phyloP scores from a whole-genome alignment of 64 coral and sea anemone genomes.

The Hydrozoanthus tunicans region DNA sequence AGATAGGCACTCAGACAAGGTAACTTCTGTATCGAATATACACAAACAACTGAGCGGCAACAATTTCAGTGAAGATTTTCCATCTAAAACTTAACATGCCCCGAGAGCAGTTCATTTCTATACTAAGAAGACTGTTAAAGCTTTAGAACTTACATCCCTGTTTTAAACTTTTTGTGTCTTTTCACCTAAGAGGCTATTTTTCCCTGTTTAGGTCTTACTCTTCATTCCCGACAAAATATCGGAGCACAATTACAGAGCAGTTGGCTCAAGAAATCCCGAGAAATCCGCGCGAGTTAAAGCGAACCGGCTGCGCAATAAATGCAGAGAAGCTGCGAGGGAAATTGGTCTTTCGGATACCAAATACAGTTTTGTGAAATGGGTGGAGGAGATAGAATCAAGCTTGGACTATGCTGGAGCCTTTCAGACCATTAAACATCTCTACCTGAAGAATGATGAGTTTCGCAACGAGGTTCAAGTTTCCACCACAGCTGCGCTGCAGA shows the following conservation, averaged over 20 bases:
- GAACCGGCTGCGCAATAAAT: constrained; percentile 79
- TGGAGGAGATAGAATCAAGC: constrained; percentile 61
- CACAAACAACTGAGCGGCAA: too few relatives aligned
- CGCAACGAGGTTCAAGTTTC: constrained; percentile 51
- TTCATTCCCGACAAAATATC: constrained; percentile 84
- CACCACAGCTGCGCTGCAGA: constrained; percentile 60
- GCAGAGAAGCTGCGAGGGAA: constrained; percentile 56
- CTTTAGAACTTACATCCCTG: too few relatives aligned
- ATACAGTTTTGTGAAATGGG: constrained; percentile 67
- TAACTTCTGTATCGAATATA: not conserved
- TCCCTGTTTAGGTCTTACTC: constrained; percentile 44
- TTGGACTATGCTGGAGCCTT: constrained; percentile 49
- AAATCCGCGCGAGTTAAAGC: constrained; percentile 73
- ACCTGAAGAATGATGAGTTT: constrained; percentile 65
- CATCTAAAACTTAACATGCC: too few relatives aligned
- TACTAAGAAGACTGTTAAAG: too few relatives aligned
- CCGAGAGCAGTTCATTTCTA: too few relatives aligned
- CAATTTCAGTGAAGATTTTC: too few relatives aligned
- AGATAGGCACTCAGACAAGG: not conserved
- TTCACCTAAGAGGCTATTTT: not conserved
- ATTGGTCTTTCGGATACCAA: not conserved
- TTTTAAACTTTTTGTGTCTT: not conserved
- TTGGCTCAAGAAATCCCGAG: constrained; percentile 81
- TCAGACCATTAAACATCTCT: constrained; percentile 55
- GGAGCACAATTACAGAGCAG: constrained; percentile 68